Evolutionary conservation across 1,140 invertebrate genomes (phyloP).

Genomic region (Pseudobourletiella spinata): DNA sequence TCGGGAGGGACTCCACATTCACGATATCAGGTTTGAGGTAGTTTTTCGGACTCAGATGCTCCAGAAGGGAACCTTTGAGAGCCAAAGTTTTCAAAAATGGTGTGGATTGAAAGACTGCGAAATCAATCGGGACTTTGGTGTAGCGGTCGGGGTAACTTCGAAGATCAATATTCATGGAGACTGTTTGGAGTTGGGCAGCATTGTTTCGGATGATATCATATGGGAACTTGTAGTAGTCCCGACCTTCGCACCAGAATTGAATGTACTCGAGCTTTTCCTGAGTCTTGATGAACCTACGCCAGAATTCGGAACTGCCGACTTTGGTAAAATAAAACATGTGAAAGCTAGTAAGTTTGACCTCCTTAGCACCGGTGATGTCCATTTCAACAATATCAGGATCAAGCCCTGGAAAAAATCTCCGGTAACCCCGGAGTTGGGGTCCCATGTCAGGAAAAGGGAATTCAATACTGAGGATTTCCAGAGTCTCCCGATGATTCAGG

Average conservation of each 20-base stretch:
- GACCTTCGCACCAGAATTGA: slow-evolving; percentile 5
- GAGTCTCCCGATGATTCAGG: background rate
- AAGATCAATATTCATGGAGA: slow-evolving; percentile 1
- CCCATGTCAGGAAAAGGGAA: background rate
- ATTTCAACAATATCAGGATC: background rate
- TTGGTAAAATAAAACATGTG: slow-evolving; percentile 1
- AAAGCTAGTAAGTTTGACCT: background rate
- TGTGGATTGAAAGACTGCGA: background rate
- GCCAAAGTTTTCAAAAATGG: background rate
- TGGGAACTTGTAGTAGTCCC: slow-evolving; percentile 1
- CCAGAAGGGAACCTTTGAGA: background rate
- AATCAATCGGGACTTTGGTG: background rate
- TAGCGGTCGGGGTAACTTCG: background rate
- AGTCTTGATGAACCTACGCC: slow-evolving; percentile 1
- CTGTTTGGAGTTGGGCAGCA: background rate
- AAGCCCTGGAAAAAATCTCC: background rate
- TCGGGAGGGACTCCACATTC: background rate
- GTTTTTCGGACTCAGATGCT: background rate
- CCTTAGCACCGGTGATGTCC: background rate
- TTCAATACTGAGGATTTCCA: background rate
- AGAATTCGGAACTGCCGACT: background rate
- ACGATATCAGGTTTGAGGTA: background rate
- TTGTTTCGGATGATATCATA: slow-evolving; percentile 1
- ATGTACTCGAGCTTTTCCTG: background rate
- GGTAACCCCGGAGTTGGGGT: background rate